These are phyloP conservation scores for Origma solitaria DNA, from an alignment of 2,113 vertebrate genomes.

Conservation along the genomic window DNA sequence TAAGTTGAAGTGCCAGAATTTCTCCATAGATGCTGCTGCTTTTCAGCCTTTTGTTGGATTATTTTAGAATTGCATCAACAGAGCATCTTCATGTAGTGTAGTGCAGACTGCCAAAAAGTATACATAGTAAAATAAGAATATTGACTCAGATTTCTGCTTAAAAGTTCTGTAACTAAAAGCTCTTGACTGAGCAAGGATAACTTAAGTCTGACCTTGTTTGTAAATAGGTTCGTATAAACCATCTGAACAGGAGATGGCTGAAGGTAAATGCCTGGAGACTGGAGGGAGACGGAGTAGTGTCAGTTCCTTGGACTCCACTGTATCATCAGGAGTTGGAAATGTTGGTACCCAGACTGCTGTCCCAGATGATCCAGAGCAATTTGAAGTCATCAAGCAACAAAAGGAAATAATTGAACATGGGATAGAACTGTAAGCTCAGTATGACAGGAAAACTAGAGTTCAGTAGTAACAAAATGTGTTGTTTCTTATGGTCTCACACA, in stretches of 20 bases:
- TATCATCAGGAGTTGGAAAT: slow-evolving; percentile 81
- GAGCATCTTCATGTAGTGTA: neutral
- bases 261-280: slow-evolving; percentile 83
- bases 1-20: neutral
- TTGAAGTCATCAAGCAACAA: slow-evolving; percentile 98
- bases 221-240: slow-evolving; percentile 84
- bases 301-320: slow-evolving; percentile 89
- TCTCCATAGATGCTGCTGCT: neutral
- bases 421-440: slow-evolving; percentile 87
- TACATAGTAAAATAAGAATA: neutral
- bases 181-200: neutral
- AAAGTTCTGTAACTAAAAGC: neutral
- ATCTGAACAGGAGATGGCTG: slow-evolving; percentile 79
- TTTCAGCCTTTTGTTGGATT: neutral
- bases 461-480: neutral
- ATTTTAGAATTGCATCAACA: neutral
- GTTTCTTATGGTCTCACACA: neutral
- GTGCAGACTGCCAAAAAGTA: neutral
- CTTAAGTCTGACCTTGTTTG: neutral
- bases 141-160: neutral
- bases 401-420: slow-evolving; percentile 98
- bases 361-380: slow-evolving; percentile 92
- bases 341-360: slow-evolving; percentile 72
- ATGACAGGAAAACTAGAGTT: neutral
- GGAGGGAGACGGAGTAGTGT: slow-evolving; percentile 83